phyloP scores from a whole-genome alignment of 2,797 vertebrate species.

The Clarias laeviceps region DNA sequence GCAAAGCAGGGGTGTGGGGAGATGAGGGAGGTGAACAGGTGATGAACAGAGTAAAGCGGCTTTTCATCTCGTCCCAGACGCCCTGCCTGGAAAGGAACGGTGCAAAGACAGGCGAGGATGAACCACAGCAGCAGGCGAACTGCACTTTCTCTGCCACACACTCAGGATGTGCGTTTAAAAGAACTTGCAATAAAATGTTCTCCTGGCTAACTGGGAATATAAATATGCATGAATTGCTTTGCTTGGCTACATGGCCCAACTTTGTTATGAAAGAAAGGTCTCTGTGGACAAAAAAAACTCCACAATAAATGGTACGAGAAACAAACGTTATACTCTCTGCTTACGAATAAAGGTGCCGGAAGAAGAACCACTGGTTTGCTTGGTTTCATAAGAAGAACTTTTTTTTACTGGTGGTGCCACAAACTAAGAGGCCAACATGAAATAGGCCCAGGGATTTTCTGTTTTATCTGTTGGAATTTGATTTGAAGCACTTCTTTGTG shows the following conservation, averaged over 20 bases:
- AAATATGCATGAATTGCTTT: conserved; percentile 25
- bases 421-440: background rate
- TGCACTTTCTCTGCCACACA: conserved; percentile 12
- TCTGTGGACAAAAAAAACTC: background rate
- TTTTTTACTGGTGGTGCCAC: background rate
- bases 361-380: too few relatives aligned
- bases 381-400: too few relatives aligned
- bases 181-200: background rate
- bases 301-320: background rate
- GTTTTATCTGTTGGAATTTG: too few relatives aligned
- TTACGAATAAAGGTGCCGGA: background rate
- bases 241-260: background rate
- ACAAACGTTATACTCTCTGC: background rate
- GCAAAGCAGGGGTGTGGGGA: conserved; percentile 34
- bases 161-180: conserved; percentile 14
- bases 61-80: conserved; percentile 69
- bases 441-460: background rate
- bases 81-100: conserved; percentile 46
- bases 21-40: conserved; percentile 61
- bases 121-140: conserved; percentile 27
- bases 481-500: background rate
- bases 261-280: background rate
- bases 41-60: conserved; percentile 54
- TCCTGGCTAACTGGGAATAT: conserved; percentile 14
- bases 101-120: conserved; percentile 24